Evolutionary conservation across 1,140 invertebrate genomes (phyloP), one percentile per base, ranked within the genome.

Genomic region (Hesperophylax magnus): DNA sequence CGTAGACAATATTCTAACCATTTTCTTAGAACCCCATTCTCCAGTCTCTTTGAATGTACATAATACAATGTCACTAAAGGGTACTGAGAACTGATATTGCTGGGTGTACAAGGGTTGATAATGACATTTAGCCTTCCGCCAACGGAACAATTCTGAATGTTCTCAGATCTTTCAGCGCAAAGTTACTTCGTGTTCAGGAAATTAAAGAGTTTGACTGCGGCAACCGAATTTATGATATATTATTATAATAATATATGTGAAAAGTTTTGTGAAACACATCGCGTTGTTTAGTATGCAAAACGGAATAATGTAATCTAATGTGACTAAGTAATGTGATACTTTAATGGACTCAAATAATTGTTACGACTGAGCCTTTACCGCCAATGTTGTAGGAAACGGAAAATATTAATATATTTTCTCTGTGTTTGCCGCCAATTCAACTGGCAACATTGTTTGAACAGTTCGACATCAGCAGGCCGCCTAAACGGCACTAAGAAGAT

Each of bases 151-250:
- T 20, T 39, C 67, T 9, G 22, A 71, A 71, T 74, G 69, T 69
- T 82, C 71, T 79, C 78, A 82, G 78, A 77, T 78, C 74, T 78
- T 80, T 80, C 76, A 58, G 54, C 78, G 56, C 53, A 77, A 82
- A 82, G 78, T 77, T 80, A 80, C 75, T 83, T 72, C 82, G 77
- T 81, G 82, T 84, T 84, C 82, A 84, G 82, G 82, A 84, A 84
- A 84, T 84, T 84, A 84, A 84, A 84, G 82, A 84, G 77, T 84
- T 52, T 78, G 67, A 58, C 80, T 78, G 76, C 58, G 65, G 80
- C 31, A 52, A 56, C 65, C 9, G 74, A 58, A 47, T 47, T 47
- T 47, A 47, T 47, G 39, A 47, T 47, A 47, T 14, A 14, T 1
- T 47, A 47, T 47, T 20, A n/a, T 65, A 39, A 34, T 67, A 53